Percentiles rank a stretch among this genome's conserved stretches.
Conservation (phyloP, 2,797 vertebrate genomes). For the Poecilia wingei region DNA sequence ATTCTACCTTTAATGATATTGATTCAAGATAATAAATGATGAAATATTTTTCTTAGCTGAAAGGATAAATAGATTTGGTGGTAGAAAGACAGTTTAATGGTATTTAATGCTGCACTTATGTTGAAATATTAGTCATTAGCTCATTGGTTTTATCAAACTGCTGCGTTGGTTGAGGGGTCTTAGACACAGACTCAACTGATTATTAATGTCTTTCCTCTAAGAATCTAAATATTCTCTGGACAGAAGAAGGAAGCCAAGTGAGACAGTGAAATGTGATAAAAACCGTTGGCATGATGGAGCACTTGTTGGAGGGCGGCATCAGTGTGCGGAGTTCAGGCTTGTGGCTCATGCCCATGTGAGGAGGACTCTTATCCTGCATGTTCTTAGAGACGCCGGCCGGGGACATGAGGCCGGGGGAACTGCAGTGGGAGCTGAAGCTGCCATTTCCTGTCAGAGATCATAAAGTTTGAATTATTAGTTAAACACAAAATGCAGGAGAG, state of each 20-base stretch:
- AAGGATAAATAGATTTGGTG: not conserved
- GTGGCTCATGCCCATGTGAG: slow-evolving; percentile 89
- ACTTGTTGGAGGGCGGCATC: slow-evolving; percentile 91
- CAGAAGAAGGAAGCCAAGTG: accelerated
- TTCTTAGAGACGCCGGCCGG: slow-evolving; percentile 88
- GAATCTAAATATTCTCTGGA: slow-evolving; percentile 45
- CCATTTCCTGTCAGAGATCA: slow-evolving; percentile 84
- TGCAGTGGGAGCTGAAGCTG: slow-evolving; percentile 87
- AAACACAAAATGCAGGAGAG: not conserved
- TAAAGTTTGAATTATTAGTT: not conserved
- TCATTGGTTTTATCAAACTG: not conserved
- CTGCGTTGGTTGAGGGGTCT: not conserved
- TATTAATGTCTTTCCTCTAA: slow-evolving; percentile 90
- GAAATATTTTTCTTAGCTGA: not conserved
- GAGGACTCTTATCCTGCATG: slow-evolving; percentile 92
- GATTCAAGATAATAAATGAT: not conserved
- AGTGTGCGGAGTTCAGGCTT: slow-evolving; percentile 94
- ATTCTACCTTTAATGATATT: not conserved
- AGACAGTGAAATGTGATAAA: not conserved
- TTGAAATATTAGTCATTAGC: not conserved
- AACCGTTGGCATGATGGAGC: slow-evolving; percentile 87
- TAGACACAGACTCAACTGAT: slow-evolving; percentile 40
- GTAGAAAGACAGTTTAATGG: not conserved
- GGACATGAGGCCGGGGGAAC: slow-evolving; percentile 93
- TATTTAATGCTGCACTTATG: not conserved